Base-by-base conservation (phyloP, 2,888 invertebrate species). In the Parnassius orleans region DNA sequence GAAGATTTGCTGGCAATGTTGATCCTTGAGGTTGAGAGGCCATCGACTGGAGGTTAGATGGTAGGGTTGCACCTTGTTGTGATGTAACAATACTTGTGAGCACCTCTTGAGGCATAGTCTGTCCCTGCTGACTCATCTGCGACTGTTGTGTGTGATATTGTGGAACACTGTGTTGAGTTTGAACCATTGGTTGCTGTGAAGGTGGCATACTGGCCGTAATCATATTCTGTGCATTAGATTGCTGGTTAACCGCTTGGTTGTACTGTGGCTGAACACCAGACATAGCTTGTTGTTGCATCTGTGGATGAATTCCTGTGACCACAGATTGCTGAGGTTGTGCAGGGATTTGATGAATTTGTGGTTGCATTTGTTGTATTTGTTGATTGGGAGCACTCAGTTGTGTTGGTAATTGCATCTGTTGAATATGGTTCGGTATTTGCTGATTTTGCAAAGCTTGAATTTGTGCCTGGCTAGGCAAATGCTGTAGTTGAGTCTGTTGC, bases 1-100 rank as follows among this genome's bases (percentile, higher is more conserved):
- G 93, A 72, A 93, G 85, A 85, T 93, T 93, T 14, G 93, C 87
- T 47, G 93, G 93, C 71, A 93, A 84, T n/a, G 93, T 93, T 0
- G 93, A 84, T n/a, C 93, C 93, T 69, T 93, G 93, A 41, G 90
- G 89, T 71, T 88, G 90, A 63, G 87, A 83, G 15, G 81, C 81
- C 88, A 92, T 90, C 0, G 83, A 79, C 67, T 92, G 92, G 42
- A 92, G 82, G 72, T 90, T 90, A 62, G 79, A 75, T 66, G 92
- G 87, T 67, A 92, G 72, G 65, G 91, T 87, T 68, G 88, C 84
- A 83, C 90, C 92, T 84, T 87, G 90, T 74, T 92, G 90, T 73
- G 89, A 90, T 76, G 90, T 80, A 65, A 88, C 90, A 75, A 90
- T 92, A 83, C 80, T 89, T 68, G 89, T 81, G 71, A 90, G 89